These are phyloP conservation scores for Umimayanthus kanabou DNA, from an alignment of 92 coral and sea anemone genomes.

Conservation along the genomic window DNA sequence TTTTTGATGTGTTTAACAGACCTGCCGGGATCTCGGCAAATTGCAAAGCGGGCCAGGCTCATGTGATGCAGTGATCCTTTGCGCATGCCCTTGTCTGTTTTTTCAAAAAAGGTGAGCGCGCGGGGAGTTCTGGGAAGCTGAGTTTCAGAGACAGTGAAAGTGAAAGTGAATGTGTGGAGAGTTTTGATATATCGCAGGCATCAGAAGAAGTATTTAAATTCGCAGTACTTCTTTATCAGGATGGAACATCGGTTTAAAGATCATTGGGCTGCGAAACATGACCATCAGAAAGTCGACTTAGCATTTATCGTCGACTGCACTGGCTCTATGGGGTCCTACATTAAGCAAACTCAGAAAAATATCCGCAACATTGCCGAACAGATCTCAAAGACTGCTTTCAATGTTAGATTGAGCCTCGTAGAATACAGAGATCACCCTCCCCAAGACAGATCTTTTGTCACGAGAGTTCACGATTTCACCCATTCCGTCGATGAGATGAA, in stretches of 20 bases:
- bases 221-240: not conserved
- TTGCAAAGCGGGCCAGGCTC: too few relatives aligned
- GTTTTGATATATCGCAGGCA: too few relatives aligned
- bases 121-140: too few relatives aligned
- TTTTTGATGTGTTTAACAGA: too few relatives aligned
- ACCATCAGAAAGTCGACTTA: conserved; percentile 84
- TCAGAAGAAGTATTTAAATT: too few relatives aligned
- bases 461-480: conserved; percentile 83
- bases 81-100: too few relatives aligned
- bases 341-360: conserved; percentile 82
- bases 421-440: conserved; percentile 98
- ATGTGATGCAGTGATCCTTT: too few relatives aligned
- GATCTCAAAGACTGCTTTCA: conserved; percentile 81
- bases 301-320: conserved; percentile 95
- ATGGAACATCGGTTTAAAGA: conserved; percentile 37
- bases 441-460: conserved; percentile 74
- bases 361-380: conserved; percentile 81
- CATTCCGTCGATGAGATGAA: conserved; percentile 75
- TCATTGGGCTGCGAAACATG: conserved; percentile 85
- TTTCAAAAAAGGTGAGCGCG: too few relatives aligned
- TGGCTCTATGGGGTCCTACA: conserved; percentile 95
- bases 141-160: too few relatives aligned
- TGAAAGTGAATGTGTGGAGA: too few relatives aligned
- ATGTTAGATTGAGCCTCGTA: conserved; percentile 75
- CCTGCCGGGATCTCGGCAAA: too few relatives aligned